A percentile compares a stretch with the other conserved stretches of the same genome.
phyloP scores from a whole-genome alignment of 2,888 invertebrate species.

The Linnaemya vulpina region DNA sequence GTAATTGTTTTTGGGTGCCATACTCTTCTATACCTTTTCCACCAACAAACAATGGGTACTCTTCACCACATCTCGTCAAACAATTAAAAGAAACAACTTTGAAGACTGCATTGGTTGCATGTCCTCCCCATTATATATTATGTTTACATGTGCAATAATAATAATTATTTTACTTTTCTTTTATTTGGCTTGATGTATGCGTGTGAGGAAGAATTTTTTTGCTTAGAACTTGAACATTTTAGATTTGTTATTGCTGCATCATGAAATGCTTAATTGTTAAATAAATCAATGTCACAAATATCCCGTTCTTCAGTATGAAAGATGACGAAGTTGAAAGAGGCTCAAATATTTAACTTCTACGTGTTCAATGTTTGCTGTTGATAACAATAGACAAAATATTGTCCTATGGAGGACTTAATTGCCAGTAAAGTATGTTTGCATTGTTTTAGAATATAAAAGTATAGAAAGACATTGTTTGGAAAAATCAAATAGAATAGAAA shows the following conservation, averaged over 20 bases:
- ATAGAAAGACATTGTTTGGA: not conserved
- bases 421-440: slow-evolving; percentile 62
- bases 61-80: slow-evolving; percentile 36
- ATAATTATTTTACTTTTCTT: slow-evolving; percentile 71
- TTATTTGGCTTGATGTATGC: slow-evolving; percentile 33
- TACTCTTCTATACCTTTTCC: not conserved
- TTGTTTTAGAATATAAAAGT: slow-evolving; percentile 47
- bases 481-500: not conserved
- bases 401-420: slow-evolving; percentile 67
- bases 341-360: slow-evolving; percentile 12
- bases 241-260: slow-evolving; percentile 16
- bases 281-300: slow-evolving; percentile 73
- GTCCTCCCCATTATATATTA: slow-evolving; percentile 58
- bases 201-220: not conserved
- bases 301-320: slow-evolving; percentile 64
- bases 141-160: slow-evolving; percentile 74
- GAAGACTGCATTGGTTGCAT: slow-evolving; percentile 47
- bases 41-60: not conserved
- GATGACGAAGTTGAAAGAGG: slow-evolving; percentile 41
- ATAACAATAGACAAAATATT: slow-evolving; percentile 35
- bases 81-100: not conserved
- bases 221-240: slow-evolving; percentile 30
- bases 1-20: slow-evolving; percentile 31
- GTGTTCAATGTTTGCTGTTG: slow-evolving; percentile 23
- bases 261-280: slow-evolving; percentile 68